A percentile compares a stretch with the other conserved stretches of the same genome.
Evolutionary conservation across 1,140 invertebrate species (phyloP).

Genomic region (Odontomachus brunneus): DNA sequence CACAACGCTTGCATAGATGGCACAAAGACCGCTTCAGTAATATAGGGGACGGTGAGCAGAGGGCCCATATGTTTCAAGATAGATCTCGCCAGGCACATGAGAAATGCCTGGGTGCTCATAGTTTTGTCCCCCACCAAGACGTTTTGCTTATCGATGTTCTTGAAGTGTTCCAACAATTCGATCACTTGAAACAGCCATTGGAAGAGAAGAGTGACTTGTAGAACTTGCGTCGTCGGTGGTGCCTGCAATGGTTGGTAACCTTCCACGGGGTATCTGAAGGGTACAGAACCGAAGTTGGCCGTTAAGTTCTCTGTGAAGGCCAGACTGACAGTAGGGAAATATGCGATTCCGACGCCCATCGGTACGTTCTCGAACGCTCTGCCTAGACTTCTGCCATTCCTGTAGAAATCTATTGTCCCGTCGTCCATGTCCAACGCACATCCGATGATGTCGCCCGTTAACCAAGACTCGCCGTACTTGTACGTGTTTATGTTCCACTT

Average conservation of each 20-base stretch:
- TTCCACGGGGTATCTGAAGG: slow-evolving; percentile 89
- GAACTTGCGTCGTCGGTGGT: slow-evolving; percentile 85
- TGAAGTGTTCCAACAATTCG: slow-evolving; percentile 77
- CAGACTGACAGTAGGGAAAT: slow-evolving; percentile 92
- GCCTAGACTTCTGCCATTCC: slow-evolving; percentile 92
- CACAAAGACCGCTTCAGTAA: slow-evolving; percentile 87
- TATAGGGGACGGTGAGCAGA: slow-evolving; percentile 85
- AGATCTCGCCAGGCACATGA: slow-evolving; percentile 84
- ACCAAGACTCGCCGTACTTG: slow-evolving; percentile 93
- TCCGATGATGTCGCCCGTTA: slow-evolving; percentile 93
- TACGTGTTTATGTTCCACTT: slow-evolving; percentile 93
- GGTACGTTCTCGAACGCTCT: slow-evolving; percentile 90
- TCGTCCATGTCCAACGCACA: slow-evolving; percentile 92
- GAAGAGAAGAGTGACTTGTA: slow-evolving; percentile 86
- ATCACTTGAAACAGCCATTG: slow-evolving; percentile 87
- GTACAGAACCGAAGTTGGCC: slow-evolving; percentile 92
- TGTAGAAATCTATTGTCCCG: slow-evolving; percentile 87
- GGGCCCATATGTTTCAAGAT: slow-evolving; percentile 87
- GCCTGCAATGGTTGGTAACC: slow-evolving; percentile 90
- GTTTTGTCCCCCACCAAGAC: slow-evolving; percentile 50
- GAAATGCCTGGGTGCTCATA: slow-evolving; percentile 82
- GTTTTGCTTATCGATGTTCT: slow-evolving; percentile 34
- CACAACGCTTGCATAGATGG: slow-evolving; percentile 83
- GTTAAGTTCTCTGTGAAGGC: slow-evolving; percentile 91
- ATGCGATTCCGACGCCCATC: slow-evolving; percentile 90